Conservation (phyloP, 2,888 invertebrate species). For the Rhodophaea formosa region DNA sequence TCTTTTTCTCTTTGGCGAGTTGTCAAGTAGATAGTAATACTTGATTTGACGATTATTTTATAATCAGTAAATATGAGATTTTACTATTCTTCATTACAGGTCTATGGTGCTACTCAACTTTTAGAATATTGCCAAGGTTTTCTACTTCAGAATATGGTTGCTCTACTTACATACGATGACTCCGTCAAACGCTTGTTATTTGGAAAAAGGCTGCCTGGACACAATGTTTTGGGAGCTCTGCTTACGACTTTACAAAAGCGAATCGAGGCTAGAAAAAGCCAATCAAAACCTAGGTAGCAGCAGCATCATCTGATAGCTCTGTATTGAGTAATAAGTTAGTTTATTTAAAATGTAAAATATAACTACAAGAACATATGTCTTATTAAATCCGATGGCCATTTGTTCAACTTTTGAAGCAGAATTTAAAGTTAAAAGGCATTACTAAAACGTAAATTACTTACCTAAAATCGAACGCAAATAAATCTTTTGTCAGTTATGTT, state of each 20-base stretch:
- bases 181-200: slow-evolving; percentile 93
- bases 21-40: too few species aligned
- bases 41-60: too few species aligned
- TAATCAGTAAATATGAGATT: too few species aligned
- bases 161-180: slow-evolving; percentile 94
- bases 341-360: slow-evolving; percentile 16
- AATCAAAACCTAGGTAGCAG: slow-evolving; percentile 68
- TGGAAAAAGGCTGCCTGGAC: slow-evolving; percentile 93
- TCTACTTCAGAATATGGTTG: slow-evolving; percentile 95
- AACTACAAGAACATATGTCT: background rate
- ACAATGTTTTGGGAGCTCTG: slow-evolving; percentile 92
- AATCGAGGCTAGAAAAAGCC: slow-evolving; percentile 84
- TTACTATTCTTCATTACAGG: slow-evolving; percentile 76
- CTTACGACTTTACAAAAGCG: slow-evolving; percentile 90
- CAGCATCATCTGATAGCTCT: background rate
- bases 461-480: too few species aligned
- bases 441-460: too few species aligned
- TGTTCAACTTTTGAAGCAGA: background rate
- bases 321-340: slow-evolving; percentile 13
- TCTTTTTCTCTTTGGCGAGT: too few species aligned
- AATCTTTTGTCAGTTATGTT: too few species aligned
- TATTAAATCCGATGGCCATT: background rate
- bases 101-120: slow-evolving; percentile 92
- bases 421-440: background rate
- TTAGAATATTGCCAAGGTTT: slow-evolving; percentile 95